phyloP scores from a whole-genome alignment of 1,140 invertebrate species.

The Paralvinella palmiformis region DNA sequence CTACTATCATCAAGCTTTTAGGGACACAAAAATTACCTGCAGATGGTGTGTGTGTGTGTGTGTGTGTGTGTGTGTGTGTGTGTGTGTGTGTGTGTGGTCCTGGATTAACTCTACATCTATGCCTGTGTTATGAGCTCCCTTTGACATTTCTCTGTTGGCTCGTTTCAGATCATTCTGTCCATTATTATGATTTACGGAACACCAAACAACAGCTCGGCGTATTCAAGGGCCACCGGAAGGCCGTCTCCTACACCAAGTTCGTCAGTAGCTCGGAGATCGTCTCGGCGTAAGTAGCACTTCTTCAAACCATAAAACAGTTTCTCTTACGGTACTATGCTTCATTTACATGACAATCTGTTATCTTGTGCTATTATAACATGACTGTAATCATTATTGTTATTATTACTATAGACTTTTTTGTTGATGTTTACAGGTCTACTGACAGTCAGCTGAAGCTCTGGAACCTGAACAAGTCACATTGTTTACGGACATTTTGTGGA shows the following conservation, averaged over 20 bases:
- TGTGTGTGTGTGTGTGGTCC: too few relatives aligned
- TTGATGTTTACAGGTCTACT: slow-evolving; percentile 60
- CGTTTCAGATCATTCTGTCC: slow-evolving; percentile 82
- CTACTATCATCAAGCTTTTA: too few relatives aligned
- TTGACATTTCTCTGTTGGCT: too few relatives aligned
- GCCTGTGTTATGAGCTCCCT: too few relatives aligned
- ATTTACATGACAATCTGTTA: background rate
- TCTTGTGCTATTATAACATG: background rate
- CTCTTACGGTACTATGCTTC: background rate
- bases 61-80: too few relatives aligned
- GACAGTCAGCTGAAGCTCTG: slow-evolving; percentile 92
- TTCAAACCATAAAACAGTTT: background rate
- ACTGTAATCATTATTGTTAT: background rate
- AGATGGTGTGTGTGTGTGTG: too few relatives aligned
- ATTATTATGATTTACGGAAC: slow-evolving; percentile 90
- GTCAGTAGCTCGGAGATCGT: slow-evolving; percentile 83
- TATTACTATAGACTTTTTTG: background rate
- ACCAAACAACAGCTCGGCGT: slow-evolving; percentile 74
- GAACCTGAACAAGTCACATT: slow-evolving; percentile 76
- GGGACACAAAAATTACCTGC: too few relatives aligned
- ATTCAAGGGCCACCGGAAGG: slow-evolving; percentile 89
- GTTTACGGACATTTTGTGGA: slow-evolving; percentile 78
- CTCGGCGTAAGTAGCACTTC: slow-evolving; percentile 61
- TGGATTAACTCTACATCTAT: too few relatives aligned
- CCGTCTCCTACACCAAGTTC: slow-evolving; percentile 94